Evolutionary conservation across 2,113 vertebrate genomes (phyloP).

Genomic region (Leucoraja erinaceus): DNA sequence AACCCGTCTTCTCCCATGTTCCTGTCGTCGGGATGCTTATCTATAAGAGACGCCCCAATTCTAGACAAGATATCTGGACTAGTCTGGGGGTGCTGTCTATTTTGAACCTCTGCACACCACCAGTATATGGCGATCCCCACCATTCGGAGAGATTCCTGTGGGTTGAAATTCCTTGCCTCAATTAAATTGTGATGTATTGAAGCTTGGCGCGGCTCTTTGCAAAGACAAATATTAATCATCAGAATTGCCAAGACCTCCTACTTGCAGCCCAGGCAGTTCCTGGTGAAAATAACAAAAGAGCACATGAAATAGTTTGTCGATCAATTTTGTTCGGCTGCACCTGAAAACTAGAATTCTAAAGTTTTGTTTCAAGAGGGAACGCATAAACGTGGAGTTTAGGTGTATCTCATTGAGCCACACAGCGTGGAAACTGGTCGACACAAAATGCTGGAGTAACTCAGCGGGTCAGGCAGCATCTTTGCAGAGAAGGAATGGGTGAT

Average conservation of each 20-base stretch:
- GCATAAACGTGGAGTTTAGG: neutral
- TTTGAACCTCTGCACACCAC: neutral
- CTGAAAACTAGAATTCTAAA: neutral
- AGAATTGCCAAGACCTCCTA: neutral
- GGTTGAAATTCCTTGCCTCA: neutral
- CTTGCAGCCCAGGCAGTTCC: neutral
- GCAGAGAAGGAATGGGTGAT: no score
- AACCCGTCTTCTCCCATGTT: neutral
- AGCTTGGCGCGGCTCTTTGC: neutral
- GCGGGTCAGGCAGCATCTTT: no score
- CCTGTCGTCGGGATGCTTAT: neutral
- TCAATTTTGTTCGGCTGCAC: neutral
- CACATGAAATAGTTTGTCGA: neutral
- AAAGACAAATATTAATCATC: constrained; percentile 10
- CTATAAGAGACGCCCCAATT: neutral
- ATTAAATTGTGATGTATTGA: neutral
- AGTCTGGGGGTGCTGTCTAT: neutral
- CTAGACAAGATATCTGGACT: neutral
- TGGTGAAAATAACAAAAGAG: neutral
- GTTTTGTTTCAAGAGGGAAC: neutral
- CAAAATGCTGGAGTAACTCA: no score
- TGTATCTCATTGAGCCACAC: neutral
- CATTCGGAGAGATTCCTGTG: neutral
- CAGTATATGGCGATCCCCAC: neutral
- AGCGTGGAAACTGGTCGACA: no score